These are phyloP conservation scores for Lonchura striata DNA, from an alignment of 2,113 vertebrate genomes.

Conservation along the genomic window DNA sequence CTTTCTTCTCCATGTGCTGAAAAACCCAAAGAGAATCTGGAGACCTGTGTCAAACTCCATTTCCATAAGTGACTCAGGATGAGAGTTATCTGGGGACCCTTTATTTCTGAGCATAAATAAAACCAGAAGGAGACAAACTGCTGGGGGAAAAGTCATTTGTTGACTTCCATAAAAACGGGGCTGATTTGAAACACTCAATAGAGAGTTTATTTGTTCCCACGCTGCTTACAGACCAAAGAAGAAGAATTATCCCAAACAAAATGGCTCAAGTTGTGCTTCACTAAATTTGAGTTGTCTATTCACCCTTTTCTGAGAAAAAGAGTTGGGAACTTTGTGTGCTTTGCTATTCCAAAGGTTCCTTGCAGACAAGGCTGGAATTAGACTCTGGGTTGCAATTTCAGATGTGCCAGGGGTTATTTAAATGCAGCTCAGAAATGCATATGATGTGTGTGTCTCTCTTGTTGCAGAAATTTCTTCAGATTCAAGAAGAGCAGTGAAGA, in stretches of 20 bases:
- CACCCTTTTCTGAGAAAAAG: background rate
- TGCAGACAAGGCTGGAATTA: background rate
- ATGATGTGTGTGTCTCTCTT: background rate
- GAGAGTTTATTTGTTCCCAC: background rate
- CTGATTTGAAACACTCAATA: background rate
- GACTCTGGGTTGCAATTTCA: background rate
- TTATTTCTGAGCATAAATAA: background rate
- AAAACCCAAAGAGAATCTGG: background rate
- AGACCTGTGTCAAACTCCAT: background rate
- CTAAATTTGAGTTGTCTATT: background rate
- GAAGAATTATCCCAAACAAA: background rate
- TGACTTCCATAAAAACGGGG: background rate
- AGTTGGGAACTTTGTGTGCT: rapidly evolving
- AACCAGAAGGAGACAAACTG: background rate
- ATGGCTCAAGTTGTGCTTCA: background rate
- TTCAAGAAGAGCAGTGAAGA: constrained; percentile 49
- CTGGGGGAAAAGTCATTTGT: background rate
- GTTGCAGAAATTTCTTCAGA: constrained; percentile 61
- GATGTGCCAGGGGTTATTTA: background rate
- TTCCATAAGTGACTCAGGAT: background rate
- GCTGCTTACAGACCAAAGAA: background rate
- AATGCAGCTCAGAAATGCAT: background rate
- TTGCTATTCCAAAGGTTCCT: background rate
- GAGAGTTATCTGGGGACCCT: background rate
- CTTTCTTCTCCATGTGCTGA: background rate